Conservation (phyloP, 2,888 invertebrate species). For the Metellina segmentata region DNA sequence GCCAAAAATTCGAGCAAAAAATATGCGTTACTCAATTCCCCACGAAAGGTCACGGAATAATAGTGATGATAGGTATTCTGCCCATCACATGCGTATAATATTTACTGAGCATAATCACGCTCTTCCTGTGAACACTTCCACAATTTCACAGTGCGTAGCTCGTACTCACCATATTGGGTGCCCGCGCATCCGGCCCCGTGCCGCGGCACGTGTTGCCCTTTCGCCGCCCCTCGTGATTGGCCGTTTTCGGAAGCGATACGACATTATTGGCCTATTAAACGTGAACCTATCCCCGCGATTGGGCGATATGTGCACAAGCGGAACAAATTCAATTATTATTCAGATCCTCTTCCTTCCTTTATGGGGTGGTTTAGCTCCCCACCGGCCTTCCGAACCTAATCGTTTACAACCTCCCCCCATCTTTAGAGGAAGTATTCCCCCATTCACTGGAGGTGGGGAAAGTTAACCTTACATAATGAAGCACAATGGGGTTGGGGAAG, state of each 20-base stretch:
- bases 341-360: slow-evolving; percentile 29
- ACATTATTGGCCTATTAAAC: slow-evolving; percentile 66
- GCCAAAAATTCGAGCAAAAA: too few relatives aligned
- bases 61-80: too few relatives aligned
- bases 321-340: slow-evolving; percentile 68
- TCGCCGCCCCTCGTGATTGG: slow-evolving; percentile 57
- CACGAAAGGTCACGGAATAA: too few relatives aligned
- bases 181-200: slow-evolving; percentile 29
- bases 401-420: slow-evolving; percentile 4
- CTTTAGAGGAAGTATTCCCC: neutral
- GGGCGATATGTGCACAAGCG: slow-evolving; percentile 42
- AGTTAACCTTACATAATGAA: neutral
- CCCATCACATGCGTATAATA: too few relatives aligned
- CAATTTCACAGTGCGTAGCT: neutral
- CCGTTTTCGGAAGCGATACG: slow-evolving; percentile 34
- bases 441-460: slow-evolving; percentile 3
- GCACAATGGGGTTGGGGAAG: neutral
- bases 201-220: slow-evolving; percentile 31
- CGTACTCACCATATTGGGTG: neutral
- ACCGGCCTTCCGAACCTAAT: slow-evolving; percentile 36
- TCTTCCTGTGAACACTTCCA: neutral
- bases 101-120: neutral
- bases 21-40: too few relatives aligned
- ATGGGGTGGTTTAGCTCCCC: neutral
- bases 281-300: slow-evolving; percentile 39